phyloP scores from a whole-genome alignment of 2,797 vertebrate species.

The Huso huso region DNA sequence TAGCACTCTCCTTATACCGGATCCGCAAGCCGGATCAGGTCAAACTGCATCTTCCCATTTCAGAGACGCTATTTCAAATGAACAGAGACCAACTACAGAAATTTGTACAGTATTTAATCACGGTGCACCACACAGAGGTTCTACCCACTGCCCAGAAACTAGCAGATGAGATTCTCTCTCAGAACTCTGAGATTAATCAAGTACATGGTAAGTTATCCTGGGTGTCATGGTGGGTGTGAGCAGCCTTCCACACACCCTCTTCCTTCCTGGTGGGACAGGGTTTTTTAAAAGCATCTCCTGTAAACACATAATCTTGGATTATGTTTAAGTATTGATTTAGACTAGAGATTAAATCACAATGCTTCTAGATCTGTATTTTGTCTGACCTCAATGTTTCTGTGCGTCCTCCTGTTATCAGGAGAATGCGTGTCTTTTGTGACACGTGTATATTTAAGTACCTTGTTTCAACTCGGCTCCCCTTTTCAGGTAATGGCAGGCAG shows the following conservation, averaged over 20 bases:
- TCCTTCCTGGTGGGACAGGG: slow-evolving; percentile 22
- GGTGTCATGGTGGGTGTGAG: slow-evolving; percentile 20
- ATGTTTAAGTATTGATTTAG: neutral
- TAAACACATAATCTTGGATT: neutral
- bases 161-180: slow-evolving; percentile 95
- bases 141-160: slow-evolving; percentile 94
- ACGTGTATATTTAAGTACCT: neutral
- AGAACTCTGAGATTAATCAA: slow-evolving; percentile 99
- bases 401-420: neutral
- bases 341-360: neutral
- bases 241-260: slow-evolving; percentile 25
- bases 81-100: slow-evolving; percentile 98
- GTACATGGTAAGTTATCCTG: slow-evolving; percentile 81
- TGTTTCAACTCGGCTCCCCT: neutral
- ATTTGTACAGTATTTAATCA: slow-evolving; percentile 98
- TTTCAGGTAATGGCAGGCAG: neutral
- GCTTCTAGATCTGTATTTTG: slow-evolving; percentile 8
- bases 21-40: slow-evolving; percentile 96
- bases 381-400: slow-evolving; percentile 3
- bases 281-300: neutral
- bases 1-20: slow-evolving; percentile 92
- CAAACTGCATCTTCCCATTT: slow-evolving; percentile 97
- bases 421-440: slow-evolving; percentile 3
- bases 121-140: slow-evolving; percentile 96
- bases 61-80: slow-evolving; percentile 98